These are phyloP conservation scores for Acleris laterana DNA, from an alignment of 2,888 invertebrate genomes.

Conservation along the genomic window DNA sequence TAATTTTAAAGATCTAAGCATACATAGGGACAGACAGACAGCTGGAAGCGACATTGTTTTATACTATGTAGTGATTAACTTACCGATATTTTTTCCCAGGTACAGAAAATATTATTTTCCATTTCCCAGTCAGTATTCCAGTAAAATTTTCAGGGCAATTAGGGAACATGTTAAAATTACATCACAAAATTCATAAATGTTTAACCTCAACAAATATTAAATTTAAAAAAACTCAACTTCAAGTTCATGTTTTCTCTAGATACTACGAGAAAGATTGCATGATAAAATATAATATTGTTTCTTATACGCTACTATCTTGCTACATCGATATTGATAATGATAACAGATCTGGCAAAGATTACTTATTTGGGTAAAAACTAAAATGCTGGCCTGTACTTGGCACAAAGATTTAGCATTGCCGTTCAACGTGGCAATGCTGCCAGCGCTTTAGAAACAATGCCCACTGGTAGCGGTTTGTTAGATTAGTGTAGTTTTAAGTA, in stretches of 20 bases:
- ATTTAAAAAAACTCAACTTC: constrained; percentile 2
- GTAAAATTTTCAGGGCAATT: constrained; percentile 13
- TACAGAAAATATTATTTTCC: constrained; percentile 25
- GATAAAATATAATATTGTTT: constrained; percentile 17
- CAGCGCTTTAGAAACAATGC: no score
- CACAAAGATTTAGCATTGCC: no score
- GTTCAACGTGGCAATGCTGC: no score
- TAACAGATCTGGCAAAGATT: constrained; percentile 6
- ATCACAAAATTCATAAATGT: neutral
- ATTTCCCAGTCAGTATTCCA: constrained; percentile 26
- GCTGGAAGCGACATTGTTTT: no score
- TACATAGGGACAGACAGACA: no score
- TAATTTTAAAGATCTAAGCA: no score
- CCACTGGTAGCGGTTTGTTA: no score
- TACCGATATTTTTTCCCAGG: constrained; percentile 8
- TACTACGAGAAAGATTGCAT: constrained; percentile 14
- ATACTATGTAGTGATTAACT: no score
- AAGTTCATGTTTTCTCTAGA: constrained; percentile 9
- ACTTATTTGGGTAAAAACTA: neutral
- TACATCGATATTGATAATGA: constrained; percentile 1
- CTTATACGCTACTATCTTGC: neutral
- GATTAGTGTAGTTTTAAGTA: no score
- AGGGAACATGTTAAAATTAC: constrained; percentile 7
- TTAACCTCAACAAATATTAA: neutral
- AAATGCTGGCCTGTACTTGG: no score